Conservation (phyloP, 2,888 invertebrate species). For the Heterodera filipjevi region DNA sequence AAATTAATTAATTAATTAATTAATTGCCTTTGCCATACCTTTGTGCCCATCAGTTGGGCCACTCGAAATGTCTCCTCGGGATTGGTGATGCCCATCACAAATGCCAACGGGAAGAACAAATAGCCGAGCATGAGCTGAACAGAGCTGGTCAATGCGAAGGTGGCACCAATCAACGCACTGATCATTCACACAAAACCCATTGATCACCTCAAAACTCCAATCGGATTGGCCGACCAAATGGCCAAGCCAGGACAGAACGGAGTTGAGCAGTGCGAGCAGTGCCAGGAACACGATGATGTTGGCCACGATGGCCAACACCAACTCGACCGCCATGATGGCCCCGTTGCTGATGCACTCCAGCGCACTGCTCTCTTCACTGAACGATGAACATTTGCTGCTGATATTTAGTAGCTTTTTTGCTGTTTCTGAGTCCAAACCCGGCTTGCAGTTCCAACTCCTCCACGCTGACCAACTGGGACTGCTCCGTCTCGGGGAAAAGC, state of each 20-base stretch:
- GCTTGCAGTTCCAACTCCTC: slow-evolving; percentile 73
- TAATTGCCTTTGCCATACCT: slow-evolving; percentile 30
- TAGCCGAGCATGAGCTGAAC: slow-evolving; percentile 79
- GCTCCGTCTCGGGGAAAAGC: slow-evolving; percentile 86
- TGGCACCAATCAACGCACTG: neutral
- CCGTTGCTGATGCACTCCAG: slow-evolving; percentile 90
- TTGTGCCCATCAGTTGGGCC: slow-evolving; percentile 64
- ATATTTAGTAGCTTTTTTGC: no score
- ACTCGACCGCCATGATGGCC: slow-evolving; percentile 78
- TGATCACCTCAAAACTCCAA: slow-evolving; percentile 69
- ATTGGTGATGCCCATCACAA: slow-evolving; percentile 76
- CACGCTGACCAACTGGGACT: slow-evolving; percentile 75
- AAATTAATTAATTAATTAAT: no score
- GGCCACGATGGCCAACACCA: slow-evolving; percentile 84
- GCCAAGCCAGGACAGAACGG: slow-evolving; percentile 80
- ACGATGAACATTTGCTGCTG: neutral
- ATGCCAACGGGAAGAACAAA: slow-evolving; percentile 86
- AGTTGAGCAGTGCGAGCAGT: slow-evolving; percentile 82
- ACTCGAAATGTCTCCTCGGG: slow-evolving; percentile 54
- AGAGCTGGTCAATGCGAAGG: neutral
- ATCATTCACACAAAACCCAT: neutral
- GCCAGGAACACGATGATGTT: slow-evolving; percentile 90
- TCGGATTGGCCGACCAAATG: slow-evolving; percentile 75
- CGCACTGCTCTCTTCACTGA: slow-evolving; percentile 76
- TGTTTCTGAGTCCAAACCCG: slow-evolving; percentile 41